Conservation (phyloP, 2,797 vertebrate species). For the Intellagama lesueurii region DNA sequence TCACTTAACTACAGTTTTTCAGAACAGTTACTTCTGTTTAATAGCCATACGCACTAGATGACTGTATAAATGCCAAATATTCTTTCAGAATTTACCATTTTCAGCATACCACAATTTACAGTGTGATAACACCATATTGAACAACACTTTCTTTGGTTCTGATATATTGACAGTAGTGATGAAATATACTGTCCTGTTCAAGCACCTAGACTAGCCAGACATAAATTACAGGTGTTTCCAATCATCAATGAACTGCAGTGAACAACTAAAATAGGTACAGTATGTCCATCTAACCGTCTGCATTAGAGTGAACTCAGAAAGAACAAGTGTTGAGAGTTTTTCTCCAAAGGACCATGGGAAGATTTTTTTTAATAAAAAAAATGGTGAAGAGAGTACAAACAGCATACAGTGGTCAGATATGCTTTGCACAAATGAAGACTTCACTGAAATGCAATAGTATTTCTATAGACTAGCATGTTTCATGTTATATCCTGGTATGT, state of each 20-base stretch:
- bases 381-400: background rate
- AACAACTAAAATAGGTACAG: background rate
- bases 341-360: background rate
- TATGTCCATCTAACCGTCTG: background rate
- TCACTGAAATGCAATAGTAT: background rate
- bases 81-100: background rate
- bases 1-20: too few relatives aligned
- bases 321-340: background rate
- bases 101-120: background rate
- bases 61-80: background rate
- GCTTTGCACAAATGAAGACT: background rate
- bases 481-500: too few relatives aligned
- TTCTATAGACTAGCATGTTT: background rate
- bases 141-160: background rate
- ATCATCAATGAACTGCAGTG: background rate
- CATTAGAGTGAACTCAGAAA: background rate
- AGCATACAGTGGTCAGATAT: constrained; percentile 9
- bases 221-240: background rate
- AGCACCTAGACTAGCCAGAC: background rate
- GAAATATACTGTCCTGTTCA: background rate
- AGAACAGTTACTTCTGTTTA: too few relatives aligned
- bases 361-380: background rate
- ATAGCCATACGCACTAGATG: too few relatives aligned
- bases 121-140: too few relatives aligned
- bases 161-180: too few relatives aligned